phyloP scores from a whole-genome alignment of 2,113 vertebrate species.

The Gila orcuttii region DNA sequence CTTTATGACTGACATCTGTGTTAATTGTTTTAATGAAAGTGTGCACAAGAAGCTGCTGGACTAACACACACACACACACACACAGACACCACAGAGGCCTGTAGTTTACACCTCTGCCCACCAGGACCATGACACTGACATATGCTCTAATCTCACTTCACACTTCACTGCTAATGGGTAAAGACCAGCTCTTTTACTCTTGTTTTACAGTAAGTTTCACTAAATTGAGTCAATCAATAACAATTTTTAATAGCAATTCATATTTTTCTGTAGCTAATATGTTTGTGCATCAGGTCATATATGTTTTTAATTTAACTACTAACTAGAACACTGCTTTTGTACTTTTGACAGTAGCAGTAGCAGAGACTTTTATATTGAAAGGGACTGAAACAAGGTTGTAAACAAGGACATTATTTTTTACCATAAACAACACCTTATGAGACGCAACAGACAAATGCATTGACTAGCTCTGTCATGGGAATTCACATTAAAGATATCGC shows the following conservation, averaged over 20 bases:
- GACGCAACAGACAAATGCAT: too few species aligned
- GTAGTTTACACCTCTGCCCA: neutral
- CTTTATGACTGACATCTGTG: neutral
- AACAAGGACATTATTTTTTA: too few species aligned
- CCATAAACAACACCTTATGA: too few species aligned
- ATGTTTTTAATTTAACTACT: neutral
- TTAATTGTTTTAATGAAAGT: neutral
- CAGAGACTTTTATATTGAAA: too few species aligned
- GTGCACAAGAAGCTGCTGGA: neutral
- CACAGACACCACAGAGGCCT: neutral
- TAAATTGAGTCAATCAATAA: neutral
- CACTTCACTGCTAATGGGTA: neutral
- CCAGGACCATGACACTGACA: conserved; percentile 1
- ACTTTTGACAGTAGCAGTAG: too few species aligned
- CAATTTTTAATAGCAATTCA: neutral
- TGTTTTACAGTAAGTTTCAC: neutral
- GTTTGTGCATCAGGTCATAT: neutral
- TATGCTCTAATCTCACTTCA: neutral
- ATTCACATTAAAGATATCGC: too few species aligned
- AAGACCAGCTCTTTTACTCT: neutral
- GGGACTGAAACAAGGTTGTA: too few species aligned
- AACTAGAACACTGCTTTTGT: too few species aligned
- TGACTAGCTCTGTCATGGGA: too few species aligned
- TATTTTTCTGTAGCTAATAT: neutral
- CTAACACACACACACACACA: neutral